Base-by-base conservation (phyloP, 2,797 vertebrate species). In the Aeoliscus strigatus region DNA sequence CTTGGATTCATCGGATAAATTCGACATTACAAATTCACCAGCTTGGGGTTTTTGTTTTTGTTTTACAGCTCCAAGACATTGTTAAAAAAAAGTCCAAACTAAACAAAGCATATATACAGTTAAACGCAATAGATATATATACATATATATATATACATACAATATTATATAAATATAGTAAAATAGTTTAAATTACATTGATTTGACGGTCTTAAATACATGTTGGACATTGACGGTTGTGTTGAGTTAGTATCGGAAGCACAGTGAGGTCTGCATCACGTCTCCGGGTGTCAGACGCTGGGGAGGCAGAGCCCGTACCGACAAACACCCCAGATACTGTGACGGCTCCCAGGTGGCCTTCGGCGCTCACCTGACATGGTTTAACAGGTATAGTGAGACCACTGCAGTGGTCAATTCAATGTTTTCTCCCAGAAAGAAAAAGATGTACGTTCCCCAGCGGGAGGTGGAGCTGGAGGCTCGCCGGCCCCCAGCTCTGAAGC, bases 101-200 rank as follows among this genome's bases (percentile, higher is more conserved):
- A 74, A 77, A 65, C 28, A 70, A 84, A 83, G 86, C 83, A 75
- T 90, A 91, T 89, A 86, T 83, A 88, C 82, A 92, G 54, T 88
- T 83, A 75, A 81, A 79, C 58, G 83, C 86, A 70, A 75, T 75
- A 70, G 61, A 81, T 70, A 82, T 91, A 90, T 90, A 89, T 68
- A 72, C 50, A 88, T 85, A 76, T 70, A 91, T 73, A 90, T 83
- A 82, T 77, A 90, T 81, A 87, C 82, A 75, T 77, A 86, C 67
- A 87, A 60, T 80, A 83, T 84, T 74, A 81, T 87, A 96, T 95
- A 96, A 96, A 97, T 95, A 95, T 91, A 94, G 89, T 94, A 97
- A 98, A 97, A 97, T 94, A 94, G 88, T 88, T 92, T 88, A 92
- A 94, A 90, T 91, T 92, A 89, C 86, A 88, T 86, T 87, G 90